Percentiles rank a stretch among this genome's conserved stretches.
Conservation (phyloP, 2,797 vertebrate genomes). For the Alcedo atthis region DNA sequence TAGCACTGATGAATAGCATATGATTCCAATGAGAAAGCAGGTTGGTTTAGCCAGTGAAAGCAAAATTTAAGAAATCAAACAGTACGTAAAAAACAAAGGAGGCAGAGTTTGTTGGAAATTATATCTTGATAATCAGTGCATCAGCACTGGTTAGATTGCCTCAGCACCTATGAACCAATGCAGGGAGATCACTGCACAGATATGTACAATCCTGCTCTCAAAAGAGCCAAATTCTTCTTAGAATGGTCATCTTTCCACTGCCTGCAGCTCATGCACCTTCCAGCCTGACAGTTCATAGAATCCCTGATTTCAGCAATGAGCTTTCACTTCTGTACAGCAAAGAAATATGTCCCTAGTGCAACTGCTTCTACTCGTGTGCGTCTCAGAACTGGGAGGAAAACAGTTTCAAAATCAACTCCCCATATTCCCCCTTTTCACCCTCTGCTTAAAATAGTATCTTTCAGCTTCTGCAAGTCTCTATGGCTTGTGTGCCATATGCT, state of each 20-base stretch:
- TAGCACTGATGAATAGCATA: slow-evolving; percentile 33
- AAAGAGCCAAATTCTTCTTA: slow-evolving; percentile 78
- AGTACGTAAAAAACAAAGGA: slow-evolving; percentile 69
- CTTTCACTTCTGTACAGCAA: slow-evolving; percentile 76
- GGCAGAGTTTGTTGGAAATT: slow-evolving; percentile 65
- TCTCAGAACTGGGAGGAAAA: slow-evolving; percentile 70
- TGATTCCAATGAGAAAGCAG: slow-evolving; percentile 61
- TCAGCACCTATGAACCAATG: slow-evolving; percentile 70
- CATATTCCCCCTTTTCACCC: not conserved
- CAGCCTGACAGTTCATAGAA: slow-evolving; percentile 75
- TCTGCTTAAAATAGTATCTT: slow-evolving; percentile 29
- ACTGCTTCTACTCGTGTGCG: slow-evolving; percentile 78
- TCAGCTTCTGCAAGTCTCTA: slow-evolving; percentile 69
- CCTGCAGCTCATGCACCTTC: slow-evolving; percentile 70
- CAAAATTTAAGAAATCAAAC: slow-evolving; percentile 67
- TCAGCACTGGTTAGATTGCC: slow-evolving; percentile 70
- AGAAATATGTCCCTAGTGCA: slow-evolving; percentile 79
- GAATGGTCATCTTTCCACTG: slow-evolving; percentile 69
- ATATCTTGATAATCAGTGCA: slow-evolving; percentile 62
- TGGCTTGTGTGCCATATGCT: slow-evolving; percentile 31
- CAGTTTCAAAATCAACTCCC: slow-evolving; percentile 53
- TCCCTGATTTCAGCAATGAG: slow-evolving; percentile 82
- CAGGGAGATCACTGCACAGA: slow-evolving; percentile 71
- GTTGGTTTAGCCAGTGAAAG: slow-evolving; percentile 60
- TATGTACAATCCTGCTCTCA: slow-evolving; percentile 70